Evolutionary conservation across 2,797 vertebrate genomes (phyloP).

Genomic region (Lithobates sylvaticus): DNA sequence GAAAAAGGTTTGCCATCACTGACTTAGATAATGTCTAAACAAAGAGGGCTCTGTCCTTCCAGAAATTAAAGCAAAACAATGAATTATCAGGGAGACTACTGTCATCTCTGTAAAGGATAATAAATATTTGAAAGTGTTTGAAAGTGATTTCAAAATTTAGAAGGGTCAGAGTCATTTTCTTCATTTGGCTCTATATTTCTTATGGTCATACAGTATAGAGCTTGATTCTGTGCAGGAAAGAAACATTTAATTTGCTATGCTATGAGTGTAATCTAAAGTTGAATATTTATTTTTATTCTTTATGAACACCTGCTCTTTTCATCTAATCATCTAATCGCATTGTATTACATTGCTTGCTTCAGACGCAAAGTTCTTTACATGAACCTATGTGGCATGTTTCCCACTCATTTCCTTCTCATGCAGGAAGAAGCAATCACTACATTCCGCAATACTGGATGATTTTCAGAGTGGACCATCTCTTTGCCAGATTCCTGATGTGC

Average conservation of each 20-base stretch:
- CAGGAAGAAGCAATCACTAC: neutral
- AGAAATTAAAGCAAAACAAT: too few species aligned
- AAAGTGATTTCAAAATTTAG: too few species aligned
- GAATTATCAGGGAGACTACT: too few species aligned
- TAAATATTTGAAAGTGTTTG: too few species aligned
- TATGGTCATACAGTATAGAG: neutral
- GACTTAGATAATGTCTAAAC: too few species aligned
- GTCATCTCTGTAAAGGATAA: too few species aligned
- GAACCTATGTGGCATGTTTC: slow-evolving; percentile 29
- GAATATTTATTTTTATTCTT: neutral
- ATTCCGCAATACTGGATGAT: neutral
- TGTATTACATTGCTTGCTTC: slow-evolving; percentile 1
- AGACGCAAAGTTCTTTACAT: neutral
- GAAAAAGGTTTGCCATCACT: too few species aligned
- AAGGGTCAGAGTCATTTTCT: too few species aligned
- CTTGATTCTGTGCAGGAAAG: neutral
- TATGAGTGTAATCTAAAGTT: neutral
- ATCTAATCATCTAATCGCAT: neutral
- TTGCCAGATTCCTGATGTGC: slow-evolving; percentile 33
- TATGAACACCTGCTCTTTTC: neutral
- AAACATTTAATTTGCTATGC: neutral
- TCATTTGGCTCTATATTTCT: neutral
- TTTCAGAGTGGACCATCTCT: neutral
- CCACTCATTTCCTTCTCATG: slow-evolving; percentile 10
- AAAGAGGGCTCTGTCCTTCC: too few species aligned